phyloP scores from a whole-genome alignment of 2,113 vertebrate genomes.

The Rhagologus leucostigma region DNA sequence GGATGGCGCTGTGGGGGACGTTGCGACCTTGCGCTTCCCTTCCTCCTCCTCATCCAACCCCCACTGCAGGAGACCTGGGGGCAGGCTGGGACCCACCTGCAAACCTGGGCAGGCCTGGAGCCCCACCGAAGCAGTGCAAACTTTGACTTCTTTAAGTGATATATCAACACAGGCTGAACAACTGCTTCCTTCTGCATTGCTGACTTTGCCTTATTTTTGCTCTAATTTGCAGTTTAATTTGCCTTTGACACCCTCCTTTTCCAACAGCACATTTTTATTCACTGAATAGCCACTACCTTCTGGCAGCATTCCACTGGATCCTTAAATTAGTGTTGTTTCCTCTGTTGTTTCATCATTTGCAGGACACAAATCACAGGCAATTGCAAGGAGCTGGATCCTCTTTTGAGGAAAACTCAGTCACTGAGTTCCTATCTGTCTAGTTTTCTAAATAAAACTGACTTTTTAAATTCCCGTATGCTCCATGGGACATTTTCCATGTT shows the following conservation, averaged over 20 bases:
- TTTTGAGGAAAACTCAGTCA: neutral
- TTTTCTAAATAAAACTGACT: neutral
- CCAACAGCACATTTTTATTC: neutral
- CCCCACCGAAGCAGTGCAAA: neutral
- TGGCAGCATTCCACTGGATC: neutral
- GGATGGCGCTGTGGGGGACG: neutral
- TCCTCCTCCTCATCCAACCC: neutral
- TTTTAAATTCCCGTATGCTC: neutral
- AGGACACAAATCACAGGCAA: neutral
- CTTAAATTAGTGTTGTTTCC: neutral
- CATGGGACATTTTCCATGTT: neutral
- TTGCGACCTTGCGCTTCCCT: neutral
- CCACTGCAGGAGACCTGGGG: neutral
- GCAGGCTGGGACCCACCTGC: neutral
- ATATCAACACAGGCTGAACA: neutral
- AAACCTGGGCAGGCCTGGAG: neutral
- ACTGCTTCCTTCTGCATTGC: neutral
- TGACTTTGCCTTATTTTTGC: neutral
- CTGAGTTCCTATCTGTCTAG: neutral
- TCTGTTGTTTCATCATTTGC: neutral
- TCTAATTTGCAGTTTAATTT: conserved; percentile 26
- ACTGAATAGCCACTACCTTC: neutral
- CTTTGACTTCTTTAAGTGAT: neutral
- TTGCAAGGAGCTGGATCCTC: neutral
- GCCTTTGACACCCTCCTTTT: neutral